phyloP scores from a whole-genome alignment of 2,888 invertebrate genomes.

The Metacarcinus magister region DNA sequence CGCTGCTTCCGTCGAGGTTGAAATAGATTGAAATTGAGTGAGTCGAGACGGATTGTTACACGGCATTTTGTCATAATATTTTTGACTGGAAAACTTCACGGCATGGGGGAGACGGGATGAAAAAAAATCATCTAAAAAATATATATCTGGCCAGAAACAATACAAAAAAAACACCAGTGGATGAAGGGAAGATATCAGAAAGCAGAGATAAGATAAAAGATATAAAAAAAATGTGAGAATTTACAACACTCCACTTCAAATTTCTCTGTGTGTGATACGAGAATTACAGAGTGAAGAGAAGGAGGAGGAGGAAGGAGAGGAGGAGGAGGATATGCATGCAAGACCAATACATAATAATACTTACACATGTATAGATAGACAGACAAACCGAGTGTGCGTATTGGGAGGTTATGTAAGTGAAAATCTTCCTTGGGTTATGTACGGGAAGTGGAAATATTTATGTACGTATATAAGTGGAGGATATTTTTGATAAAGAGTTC shows the following conservation, averaged over 20 bases:
- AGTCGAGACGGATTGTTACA: too few species aligned
- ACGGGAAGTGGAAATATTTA: background rate
- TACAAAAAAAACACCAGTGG: background rate
- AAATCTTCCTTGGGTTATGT: background rate
- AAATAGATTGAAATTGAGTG: too few species aligned
- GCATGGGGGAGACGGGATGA: background rate
- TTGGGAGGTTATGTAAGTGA: too few species aligned
- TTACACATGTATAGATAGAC: background rate
- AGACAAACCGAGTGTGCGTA: background rate
- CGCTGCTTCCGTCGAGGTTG: too few species aligned
- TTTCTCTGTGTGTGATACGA: background rate
- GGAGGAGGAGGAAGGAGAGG: background rate
- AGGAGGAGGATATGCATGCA: background rate
- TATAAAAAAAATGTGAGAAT: background rate
- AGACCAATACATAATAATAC: background rate
- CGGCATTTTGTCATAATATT: too few species aligned
- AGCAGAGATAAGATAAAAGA: background rate
- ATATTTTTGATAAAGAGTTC: slow-evolving; percentile 73
- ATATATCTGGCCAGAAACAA: background rate
- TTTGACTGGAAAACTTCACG: too few species aligned
- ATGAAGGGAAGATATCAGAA: too few species aligned
- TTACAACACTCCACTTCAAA: background rate
- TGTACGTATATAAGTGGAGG: slow-evolving; percentile 58
- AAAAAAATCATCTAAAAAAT: background rate
- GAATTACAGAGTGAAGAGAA: background rate